Base-by-base conservation (phyloP, 2,888 invertebrate genomes). In the Odontocerum albicorne region DNA sequence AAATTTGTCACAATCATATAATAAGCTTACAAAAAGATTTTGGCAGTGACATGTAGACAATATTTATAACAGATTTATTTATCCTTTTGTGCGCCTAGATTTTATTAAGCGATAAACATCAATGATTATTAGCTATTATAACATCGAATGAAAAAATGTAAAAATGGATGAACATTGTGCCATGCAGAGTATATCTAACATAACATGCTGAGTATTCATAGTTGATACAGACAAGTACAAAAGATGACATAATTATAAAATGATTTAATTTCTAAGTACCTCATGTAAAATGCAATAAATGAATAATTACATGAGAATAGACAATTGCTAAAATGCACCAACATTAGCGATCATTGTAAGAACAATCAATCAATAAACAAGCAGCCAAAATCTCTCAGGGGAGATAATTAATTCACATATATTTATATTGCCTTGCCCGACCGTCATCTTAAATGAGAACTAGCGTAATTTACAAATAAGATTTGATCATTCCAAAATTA, bases 21-120 rank as follows among this genome's bases (percentile, higher is more conserved):
- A 56, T 50, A 59, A 59, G 59, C 59, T 53, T 56, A 59, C 56
- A 20, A 55, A 57, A 55, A 54, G 54, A 50, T 38, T 50, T 49
- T 60, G 60, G 60, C 60, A 60, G 60, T 60, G 60, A 60, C 55
- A 45, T 51, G 47, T 60, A 57, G 51, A 57, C 47, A 39, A 49
- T 42, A 52, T 53, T 33, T 22, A 17, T 47, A 46, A 54, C 27
- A 20, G 12, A 53, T 22, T 35, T 22, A 47, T 36, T n/a, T n/a
- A n/a, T n/a, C n/a, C n/a, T n/a, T n/a, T 59, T 59, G 53, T 59
- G 56, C 59, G 44, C 40, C 55, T 50, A 55, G 39, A 45, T 43
- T 32, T 42, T 31, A 32, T 16, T 13, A 49, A 47, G 54, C 54
- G 12, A 46, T 39, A 4, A 32, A 47, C 52, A 46, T 19, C 8